Evolutionary conservation across 2,888 invertebrate genomes (phyloP).

Genomic region (Cheilosia vulpina): DNA sequence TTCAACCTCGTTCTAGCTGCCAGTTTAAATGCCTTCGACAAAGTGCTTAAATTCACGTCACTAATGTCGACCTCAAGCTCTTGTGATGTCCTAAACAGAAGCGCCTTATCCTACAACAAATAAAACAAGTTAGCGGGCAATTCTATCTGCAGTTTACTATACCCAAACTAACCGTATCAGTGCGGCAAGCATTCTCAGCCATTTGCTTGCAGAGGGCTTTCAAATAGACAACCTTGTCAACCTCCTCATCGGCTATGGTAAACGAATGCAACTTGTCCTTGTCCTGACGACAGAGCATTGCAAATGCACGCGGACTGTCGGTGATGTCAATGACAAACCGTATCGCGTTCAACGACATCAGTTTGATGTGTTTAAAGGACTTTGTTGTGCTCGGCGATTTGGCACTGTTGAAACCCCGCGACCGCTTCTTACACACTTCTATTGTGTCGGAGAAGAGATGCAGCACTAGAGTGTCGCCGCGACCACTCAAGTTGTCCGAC

Average conservation of each 20-base stretch:
- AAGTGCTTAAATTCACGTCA: constrained; percentile 93
- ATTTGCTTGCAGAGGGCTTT: constrained; percentile 94
- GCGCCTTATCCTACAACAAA: constrained; percentile 81
- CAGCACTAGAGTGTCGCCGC: constrained; percentile 93
- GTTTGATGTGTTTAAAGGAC: constrained; percentile 95
- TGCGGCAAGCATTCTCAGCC: constrained; percentile 95
- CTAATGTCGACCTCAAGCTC: constrained; percentile 95
- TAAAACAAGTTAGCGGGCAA: not conserved
- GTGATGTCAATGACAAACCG: constrained; percentile 95
- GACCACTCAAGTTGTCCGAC: constrained; percentile 91
- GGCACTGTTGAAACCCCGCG: constrained; percentile 89
- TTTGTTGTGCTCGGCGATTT: constrained; percentile 91
- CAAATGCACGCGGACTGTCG: constrained; percentile 95
- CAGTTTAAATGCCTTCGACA: constrained; percentile 96
- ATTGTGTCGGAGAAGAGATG: constrained; percentile 97
- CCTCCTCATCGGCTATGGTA: constrained; percentile 92
- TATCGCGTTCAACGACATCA: constrained; percentile 94
- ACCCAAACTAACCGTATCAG: constrained; percentile 91
- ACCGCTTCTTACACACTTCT: constrained; percentile 95
- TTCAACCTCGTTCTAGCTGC: constrained; percentile 92
- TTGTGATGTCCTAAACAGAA: constrained; percentile 84
- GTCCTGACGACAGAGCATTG: constrained; percentile 93
- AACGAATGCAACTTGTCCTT: constrained; percentile 96
- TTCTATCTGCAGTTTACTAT: not conserved
- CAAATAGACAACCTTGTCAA: constrained; percentile 92